Conservation (phyloP, 2,113 vertebrate genomes). For the Microcebus griseorufus region DNA sequence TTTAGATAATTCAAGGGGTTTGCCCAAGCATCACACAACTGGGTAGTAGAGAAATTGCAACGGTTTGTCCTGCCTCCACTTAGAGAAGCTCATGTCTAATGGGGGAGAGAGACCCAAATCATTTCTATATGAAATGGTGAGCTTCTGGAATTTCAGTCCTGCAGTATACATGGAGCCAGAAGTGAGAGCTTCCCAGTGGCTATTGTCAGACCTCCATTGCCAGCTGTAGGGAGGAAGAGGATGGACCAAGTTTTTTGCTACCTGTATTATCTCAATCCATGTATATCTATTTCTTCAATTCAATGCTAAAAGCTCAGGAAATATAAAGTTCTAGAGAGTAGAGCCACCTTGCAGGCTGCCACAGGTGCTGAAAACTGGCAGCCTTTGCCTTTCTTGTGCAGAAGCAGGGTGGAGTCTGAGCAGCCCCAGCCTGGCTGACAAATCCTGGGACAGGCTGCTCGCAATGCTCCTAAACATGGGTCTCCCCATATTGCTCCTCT, state of each 20-base stretch:
- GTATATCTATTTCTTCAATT: neutral
- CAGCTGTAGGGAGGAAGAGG: neutral
- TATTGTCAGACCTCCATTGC: no score
- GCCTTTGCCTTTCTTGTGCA: neutral
- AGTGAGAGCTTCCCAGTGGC: neutral
- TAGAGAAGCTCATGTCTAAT: neutral
- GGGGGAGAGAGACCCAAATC: no score
- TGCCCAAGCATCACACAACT: neutral
- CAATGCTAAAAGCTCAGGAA: neutral
- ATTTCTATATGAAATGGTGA: neutral
- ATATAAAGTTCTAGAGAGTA: neutral
- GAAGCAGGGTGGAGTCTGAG: no score
- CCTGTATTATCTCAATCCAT: neutral
- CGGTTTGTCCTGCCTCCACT: neutral
- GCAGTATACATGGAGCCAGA: neutral
- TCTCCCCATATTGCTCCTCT: neutral
- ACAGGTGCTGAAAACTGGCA: no score
- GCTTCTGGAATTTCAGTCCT: neutral
- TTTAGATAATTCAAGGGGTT: neutral
- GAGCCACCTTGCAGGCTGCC: neutral
- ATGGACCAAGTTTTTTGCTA: neutral
- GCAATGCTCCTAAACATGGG: neutral
- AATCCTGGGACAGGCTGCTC: neutral
- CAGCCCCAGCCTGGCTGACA: neutral
- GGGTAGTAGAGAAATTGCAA: neutral